Evolutionary conservation across 2,888 invertebrate genomes (phyloP).

Genomic region (Papilio elwesi): DNA sequence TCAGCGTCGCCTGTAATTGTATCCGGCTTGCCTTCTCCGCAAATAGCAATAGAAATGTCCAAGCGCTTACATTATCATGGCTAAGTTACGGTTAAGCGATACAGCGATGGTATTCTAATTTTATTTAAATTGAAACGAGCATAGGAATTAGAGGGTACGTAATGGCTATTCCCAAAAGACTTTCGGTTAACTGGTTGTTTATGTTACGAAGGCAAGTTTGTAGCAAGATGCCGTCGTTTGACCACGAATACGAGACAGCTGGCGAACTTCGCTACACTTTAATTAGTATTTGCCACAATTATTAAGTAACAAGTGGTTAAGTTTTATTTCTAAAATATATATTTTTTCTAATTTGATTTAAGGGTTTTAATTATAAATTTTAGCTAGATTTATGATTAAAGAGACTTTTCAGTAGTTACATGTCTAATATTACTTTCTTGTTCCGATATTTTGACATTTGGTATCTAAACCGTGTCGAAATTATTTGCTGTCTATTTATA

Average conservation of each 20-base stretch:
- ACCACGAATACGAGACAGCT: slow-evolving; percentile 57
- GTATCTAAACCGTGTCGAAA: background rate
- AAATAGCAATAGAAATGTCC: slow-evolving; percentile 57
- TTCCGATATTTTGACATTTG: background rate
- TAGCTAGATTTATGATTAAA: too few species aligned
- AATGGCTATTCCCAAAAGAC: slow-evolving; percentile 49
- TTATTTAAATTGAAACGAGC: slow-evolving; percentile 32
- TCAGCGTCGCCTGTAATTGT: slow-evolving; percentile 76
- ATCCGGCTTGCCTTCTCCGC: slow-evolving; percentile 64
- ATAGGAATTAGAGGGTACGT: slow-evolving; percentile 20
- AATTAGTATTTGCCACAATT: slow-evolving; percentile 66
- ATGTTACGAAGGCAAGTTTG: slow-evolving; percentile 56
- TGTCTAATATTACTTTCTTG: too few species aligned
- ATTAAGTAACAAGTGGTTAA: slow-evolving; percentile 55
- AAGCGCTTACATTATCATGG: slow-evolving; percentile 49
- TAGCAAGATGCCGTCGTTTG: slow-evolving; percentile 58
- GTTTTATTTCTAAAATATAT: background rate
- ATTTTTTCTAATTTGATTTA: too few species aligned
- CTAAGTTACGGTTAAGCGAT: slow-evolving; percentile 36
- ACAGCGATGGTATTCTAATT: slow-evolving; percentile 20
- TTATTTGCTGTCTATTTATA: too few species aligned
- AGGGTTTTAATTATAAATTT: too few species aligned
- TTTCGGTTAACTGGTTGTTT: slow-evolving; percentile 21
- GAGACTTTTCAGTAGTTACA: too few species aligned
- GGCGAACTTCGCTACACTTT: slow-evolving; percentile 67